phyloP scores from a whole-genome alignment of 2,113 vertebrate genomes.

The Erinaceus europaeus region DNA sequence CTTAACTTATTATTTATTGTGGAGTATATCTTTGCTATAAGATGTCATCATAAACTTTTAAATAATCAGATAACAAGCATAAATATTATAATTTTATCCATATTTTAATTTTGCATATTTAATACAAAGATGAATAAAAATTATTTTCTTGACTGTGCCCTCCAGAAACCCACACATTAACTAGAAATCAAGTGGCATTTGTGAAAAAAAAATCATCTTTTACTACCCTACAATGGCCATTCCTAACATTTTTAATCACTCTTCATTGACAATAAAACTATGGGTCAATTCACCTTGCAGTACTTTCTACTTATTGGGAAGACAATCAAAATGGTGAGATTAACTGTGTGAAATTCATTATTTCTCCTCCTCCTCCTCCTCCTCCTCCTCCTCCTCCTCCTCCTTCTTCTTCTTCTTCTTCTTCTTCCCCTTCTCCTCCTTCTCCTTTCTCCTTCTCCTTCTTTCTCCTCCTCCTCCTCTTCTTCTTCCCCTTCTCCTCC shows the following conservation, averaged over 20 bases:
- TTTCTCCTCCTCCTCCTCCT: too few relatives aligned
- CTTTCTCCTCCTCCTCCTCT: too few relatives aligned
- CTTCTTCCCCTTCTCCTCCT: too few relatives aligned
- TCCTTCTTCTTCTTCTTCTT: too few relatives aligned
- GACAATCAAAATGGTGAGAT: background rate
- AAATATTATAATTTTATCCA: background rate
- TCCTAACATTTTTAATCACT: conserved; percentile 13
- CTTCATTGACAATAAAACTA: background rate
- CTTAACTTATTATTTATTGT: background rate
- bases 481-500: too few relatives aligned
- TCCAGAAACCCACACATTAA: background rate
- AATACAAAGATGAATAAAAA: background rate
- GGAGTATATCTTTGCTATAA: conserved; percentile 5
- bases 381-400: too few relatives aligned
- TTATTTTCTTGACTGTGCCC: background rate
- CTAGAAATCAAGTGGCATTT: conserved; percentile 16
- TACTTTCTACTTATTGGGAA: background rate
- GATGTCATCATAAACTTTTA: background rate
- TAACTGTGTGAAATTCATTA: background rate
- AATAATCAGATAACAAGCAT: background rate
- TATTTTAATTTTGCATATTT: background rate
- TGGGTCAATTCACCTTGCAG: background rate
- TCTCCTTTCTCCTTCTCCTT: too few relatives aligned
- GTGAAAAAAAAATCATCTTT: conserved; percentile 17
- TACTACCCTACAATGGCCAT: background rate